A percentile compares a stretch with the other conserved stretches of the same genome.
Conservation (phyloP, 2,797 vertebrate genomes). For the Enteromius treurensis region DNA sequence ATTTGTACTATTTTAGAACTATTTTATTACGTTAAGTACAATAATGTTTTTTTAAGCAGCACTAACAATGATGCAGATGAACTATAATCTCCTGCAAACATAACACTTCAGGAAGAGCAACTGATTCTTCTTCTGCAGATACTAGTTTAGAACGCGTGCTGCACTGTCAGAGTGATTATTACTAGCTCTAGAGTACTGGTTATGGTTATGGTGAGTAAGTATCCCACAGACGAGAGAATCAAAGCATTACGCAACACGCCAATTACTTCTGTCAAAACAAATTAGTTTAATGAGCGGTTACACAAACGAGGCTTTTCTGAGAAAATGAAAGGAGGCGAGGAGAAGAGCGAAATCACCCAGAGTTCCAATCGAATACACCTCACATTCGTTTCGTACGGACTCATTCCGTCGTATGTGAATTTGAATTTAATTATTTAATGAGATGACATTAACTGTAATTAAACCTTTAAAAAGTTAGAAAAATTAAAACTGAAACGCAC, state of each 20-base stretch:
- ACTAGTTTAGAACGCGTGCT: too few relatives aligned
- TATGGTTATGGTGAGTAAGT: neutral
- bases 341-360: neutral
- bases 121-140: neutral
- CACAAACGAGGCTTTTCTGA: neutral
- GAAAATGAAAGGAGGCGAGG: neutral
- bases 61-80: too few relatives aligned
- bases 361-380: neutral
- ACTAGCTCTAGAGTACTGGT: neutral
- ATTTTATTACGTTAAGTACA: neutral
- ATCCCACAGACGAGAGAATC: neutral
- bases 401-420: neutral
- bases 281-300: constrained; percentile 1
- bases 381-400: too few relatives aligned
- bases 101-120: neutral
- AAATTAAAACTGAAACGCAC: neutral
- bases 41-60: neutral
- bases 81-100: neutral
- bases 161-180: too few relatives aligned
- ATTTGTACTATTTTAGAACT: neutral
- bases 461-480: neutral
- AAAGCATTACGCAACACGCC: neutral
- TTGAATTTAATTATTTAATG: neutral
- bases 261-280: neutral
- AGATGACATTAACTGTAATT: neutral